Evolutionary conservation across 1,140 invertebrate genomes (phyloP).

Genomic region (Euborellia annulipes): DNA sequence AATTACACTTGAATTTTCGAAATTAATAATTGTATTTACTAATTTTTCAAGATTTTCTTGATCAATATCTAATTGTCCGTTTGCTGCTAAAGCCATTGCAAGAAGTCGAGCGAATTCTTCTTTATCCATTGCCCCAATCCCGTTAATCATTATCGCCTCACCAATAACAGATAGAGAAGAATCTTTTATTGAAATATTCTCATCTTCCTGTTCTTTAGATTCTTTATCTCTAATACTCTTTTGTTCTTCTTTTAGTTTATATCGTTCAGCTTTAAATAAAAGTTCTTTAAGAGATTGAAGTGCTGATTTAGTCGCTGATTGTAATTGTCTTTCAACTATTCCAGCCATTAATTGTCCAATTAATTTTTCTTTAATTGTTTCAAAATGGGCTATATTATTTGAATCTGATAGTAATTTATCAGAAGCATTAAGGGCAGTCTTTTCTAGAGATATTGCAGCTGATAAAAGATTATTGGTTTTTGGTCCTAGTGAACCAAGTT

Average conservation of each 20-base stretch:
- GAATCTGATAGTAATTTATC: slow-evolving; percentile 53
- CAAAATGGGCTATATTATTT: slow-evolving; percentile 53
- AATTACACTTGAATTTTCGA: too few relatives aligned
- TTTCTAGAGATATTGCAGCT: slow-evolving; percentile 58
- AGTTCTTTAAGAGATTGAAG: slow-evolving; percentile 22
- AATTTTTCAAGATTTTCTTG: slow-evolving; percentile 57
- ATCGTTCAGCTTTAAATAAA: slow-evolving; percentile 20
- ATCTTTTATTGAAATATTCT: slow-evolving; percentile 19
- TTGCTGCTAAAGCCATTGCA: slow-evolving; percentile 51
- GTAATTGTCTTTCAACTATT: slow-evolving; percentile 45
- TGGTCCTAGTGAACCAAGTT: slow-evolving; percentile 61
- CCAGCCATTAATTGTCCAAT: slow-evolving; percentile 64
- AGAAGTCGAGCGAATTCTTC: slow-evolving; percentile 58
- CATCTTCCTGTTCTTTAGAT: slow-evolving; percentile 19
- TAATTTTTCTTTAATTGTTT: slow-evolving; percentile 69
- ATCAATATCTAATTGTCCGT: slow-evolving; percentile 60
- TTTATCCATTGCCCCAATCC: slow-evolving; percentile 49
- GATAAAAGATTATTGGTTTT: slow-evolving; percentile 57
- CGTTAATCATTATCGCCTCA: slow-evolving; percentile 21
- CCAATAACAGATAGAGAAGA: slow-evolving; percentile 18
- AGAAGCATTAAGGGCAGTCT: slow-evolving; percentile 44
- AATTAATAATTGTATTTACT: slow-evolving; percentile 52
- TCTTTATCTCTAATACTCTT: slow-evolving; percentile 23
- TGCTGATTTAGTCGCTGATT: slow-evolving; percentile 39
- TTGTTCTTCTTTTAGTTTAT: slow-evolving; percentile 33